Evolutionary conservation across 2,113 vertebrate species (phyloP).

Genomic region (Rhinopomastus cyanomelas): DNA sequence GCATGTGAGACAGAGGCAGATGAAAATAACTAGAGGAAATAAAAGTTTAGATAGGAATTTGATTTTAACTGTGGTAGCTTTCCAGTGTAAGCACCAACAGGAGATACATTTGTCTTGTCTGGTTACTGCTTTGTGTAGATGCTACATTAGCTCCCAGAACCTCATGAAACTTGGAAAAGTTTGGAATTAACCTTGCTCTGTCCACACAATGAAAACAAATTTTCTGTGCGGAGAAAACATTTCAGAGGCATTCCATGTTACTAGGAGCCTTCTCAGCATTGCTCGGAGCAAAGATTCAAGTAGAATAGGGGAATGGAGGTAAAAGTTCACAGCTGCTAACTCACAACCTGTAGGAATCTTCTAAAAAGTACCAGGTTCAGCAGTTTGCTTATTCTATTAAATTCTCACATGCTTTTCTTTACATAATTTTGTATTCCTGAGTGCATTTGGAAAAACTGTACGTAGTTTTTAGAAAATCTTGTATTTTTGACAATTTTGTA

Average conservation of each 20-base stretch:
- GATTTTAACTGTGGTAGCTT: background rate
- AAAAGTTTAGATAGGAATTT: background rate
- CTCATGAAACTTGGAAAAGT: background rate
- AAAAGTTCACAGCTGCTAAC: background rate
- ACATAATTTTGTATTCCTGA: background rate
- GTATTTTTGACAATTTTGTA: background rate
- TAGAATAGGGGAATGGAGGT: background rate
- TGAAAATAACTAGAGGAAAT: background rate
- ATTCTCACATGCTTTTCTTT: background rate
- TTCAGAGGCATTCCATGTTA: background rate
- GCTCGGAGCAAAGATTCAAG: background rate
- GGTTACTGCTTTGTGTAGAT: background rate
- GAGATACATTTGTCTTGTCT: background rate
- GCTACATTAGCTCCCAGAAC: background rate
- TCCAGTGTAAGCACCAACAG: background rate
- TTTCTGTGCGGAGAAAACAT: background rate
- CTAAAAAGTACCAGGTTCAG: background rate
- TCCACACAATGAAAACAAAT: background rate
- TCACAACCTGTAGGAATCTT: background rate
- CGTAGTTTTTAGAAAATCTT: background rate
- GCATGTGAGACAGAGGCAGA: background rate
- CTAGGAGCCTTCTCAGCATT: background rate
- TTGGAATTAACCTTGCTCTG: background rate
- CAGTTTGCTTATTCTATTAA: background rate
- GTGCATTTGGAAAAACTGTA: background rate